Evolutionary conservation across 2,888 invertebrate genomes (phyloP), one percentile per base, ranked within the genome.

Genomic region (Leptinotarsa juncta): DNA sequence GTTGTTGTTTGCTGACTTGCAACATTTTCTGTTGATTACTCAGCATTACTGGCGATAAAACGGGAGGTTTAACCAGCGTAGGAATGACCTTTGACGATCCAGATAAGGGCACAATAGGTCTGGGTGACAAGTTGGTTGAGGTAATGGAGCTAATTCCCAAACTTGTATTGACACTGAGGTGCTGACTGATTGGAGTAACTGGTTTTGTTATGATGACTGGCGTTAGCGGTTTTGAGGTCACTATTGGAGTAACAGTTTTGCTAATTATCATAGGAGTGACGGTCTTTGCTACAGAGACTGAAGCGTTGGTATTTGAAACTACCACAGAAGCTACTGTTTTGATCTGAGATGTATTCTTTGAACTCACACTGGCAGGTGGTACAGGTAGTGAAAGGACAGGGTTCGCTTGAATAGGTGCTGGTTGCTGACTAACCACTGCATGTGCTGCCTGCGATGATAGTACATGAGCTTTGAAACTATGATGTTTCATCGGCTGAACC

Each of bases 401-500:
- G 26, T 72, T 75, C 10, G 65, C 66, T 42, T 77, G 78, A 10
- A 79, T 67, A 48, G 78, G 67, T 10, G 72, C 68, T 62, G 65
- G 60, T 72, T 81, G 80, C 23, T 81, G 78, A n/a, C 82, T 80
- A n/a, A 85, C 84, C 4, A 84, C 83, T n/a, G 86, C 85, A 79
- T 87, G 85, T 3, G 87, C 85, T 1, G 85, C 87, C 78, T 90
- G 90, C 50, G 90, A 89, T 70, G 91, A 91, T 23, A 92, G 83
- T 4, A 92, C 92, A 77, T 92, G 92, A 2, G 92, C 92, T 82
- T 92, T 92, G 3, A 92, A 85, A 5, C 91, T 91, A 23, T 91
- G 92, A 0, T 91, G 90, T 80, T 88, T 90, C 72, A 86, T 87
- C 67, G 82, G 83, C 70, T 82, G 82, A 3, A 81, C 79, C 18